Base-by-base conservation (phyloP, 2,888 invertebrate species). In the Melinopterus prodromus region DNA sequence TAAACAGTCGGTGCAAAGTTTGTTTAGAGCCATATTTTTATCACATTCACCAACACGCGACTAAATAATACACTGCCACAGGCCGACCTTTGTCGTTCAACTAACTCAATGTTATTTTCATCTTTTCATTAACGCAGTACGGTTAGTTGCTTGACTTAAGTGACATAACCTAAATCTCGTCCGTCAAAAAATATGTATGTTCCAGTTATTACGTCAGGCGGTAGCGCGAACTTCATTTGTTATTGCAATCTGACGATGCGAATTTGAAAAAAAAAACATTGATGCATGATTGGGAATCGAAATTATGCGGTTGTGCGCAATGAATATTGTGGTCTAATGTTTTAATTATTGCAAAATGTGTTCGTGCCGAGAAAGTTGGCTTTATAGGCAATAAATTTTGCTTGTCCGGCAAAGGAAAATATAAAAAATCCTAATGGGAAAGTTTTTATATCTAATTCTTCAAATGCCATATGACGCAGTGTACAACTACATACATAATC, bases 1-100 rank as follows among this genome's bases (percentile, higher is more conserved):
- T 71, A 85, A 83, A 83, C 84, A 86, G 36, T 79, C 80, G 16
- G 79, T 80, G 77, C 86, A 85, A 70, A 85, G 79, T 85, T 86
- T 86, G 80, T 86, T 86, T 75, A 87, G 81, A 71, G 85, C 86
- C 86, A 87, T 87, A 71, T 53, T 53, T 53, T 53, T 53, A 53
- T 53, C 53, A 53, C 53, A 53, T 53, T 9, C 53, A 53, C 53
- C 53, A 12, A 53, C 53, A 53, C 53, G 53, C 7, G 12, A 53
- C 53, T 12, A 53, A 53, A 53, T 53, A 53, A 7, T 53, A 53
- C 53, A 53, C 53, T 53, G 53, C 53, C 53, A 12, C 53, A 53
- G 53, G 2, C 53, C 53, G 53, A 53, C 53, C 53, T 53, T 53
- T 53, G 53, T 12, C 53, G 53, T 53, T 53, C 53, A 53, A 53